phyloP scores from a whole-genome alignment of 2,888 invertebrate genomes.

The Labia minor region DNA sequence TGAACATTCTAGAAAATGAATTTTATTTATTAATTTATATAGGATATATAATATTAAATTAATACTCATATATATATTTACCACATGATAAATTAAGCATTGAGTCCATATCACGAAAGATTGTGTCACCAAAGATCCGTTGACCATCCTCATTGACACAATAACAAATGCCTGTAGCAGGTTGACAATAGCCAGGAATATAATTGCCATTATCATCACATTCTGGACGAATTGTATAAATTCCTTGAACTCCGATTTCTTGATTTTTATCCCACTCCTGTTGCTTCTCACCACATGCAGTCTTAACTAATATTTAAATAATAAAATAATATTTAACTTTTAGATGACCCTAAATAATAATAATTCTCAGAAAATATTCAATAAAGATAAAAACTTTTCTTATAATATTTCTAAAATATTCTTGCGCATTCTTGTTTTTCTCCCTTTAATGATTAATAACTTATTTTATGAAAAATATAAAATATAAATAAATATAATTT shows the following conservation, averaged over 20 bases:
- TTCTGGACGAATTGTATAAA: slow-evolving; percentile 44
- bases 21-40: too few species aligned
- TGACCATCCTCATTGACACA: slow-evolving; percentile 50
- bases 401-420: too few species aligned
- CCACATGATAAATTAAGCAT: slow-evolving; percentile 47
- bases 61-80: too few species aligned
- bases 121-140: slow-evolving; percentile 55
- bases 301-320: slow-evolving; percentile 28
- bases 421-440: too few species aligned
- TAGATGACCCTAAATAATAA: not conserved
- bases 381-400: too few species aligned
- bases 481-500: too few species aligned
- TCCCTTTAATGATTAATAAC: too few species aligned
- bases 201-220: slow-evolving; percentile 55
- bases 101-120: slow-evolving; percentile 37
- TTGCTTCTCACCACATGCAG: slow-evolving; percentile 34
- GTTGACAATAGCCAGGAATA: slow-evolving; percentile 47
- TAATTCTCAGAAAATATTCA: too few species aligned
- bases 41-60: too few species aligned
- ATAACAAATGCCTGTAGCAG: slow-evolving; percentile 55
- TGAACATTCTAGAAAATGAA: slow-evolving; percentile 50
- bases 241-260: slow-evolving; percentile 41
- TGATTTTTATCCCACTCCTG: slow-evolving; percentile 41
- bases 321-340: not conserved
- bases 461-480: too few species aligned